Conservation (phyloP, 1,140 invertebrate genomes). For the Elymnias hypermnestra region DNA sequence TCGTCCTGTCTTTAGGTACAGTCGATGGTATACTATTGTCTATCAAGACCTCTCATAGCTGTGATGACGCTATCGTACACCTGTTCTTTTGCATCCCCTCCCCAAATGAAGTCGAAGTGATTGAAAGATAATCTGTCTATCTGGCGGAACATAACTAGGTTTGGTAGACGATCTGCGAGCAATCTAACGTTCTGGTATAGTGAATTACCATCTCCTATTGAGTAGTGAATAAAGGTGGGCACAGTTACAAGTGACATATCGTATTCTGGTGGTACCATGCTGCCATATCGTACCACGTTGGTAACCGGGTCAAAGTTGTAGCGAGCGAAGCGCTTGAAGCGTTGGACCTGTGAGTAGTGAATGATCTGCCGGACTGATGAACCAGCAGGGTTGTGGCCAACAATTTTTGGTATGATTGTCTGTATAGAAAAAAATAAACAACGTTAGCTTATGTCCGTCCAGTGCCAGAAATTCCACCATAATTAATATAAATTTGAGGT, state of each 20-base stretch:
- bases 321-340: slow-evolving; percentile 15
- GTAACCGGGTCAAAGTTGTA: slow-evolving; percentile 7
- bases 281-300: slow-evolving; percentile 12
- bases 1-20: too few species aligned
- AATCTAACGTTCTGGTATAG: slow-evolving; percentile 2
- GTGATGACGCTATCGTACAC: too few species aligned
- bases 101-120: slow-evolving; percentile 19
- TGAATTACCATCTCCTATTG: neutral
- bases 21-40: too few species aligned
- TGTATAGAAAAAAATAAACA: too few species aligned
- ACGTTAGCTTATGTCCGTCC: too few species aligned
- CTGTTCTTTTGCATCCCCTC: slow-evolving; percentile 8
- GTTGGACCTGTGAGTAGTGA: slow-evolving; percentile 16
- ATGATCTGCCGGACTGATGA: slow-evolving; percentile 9
- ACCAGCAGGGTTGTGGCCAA: slow-evolving; percentile 14
- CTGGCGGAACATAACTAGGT: neutral
- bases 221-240: slow-evolving; percentile 12
- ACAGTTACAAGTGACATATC: slow-evolving; percentile 2
- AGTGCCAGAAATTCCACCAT: too few species aligned
- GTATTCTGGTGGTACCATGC: slow-evolving; percentile 5
- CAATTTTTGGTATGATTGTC: slow-evolving; percentile 12
- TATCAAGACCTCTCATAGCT: too few species aligned
- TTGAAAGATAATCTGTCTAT: slow-evolving; percentile 4
- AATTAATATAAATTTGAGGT: too few species aligned
- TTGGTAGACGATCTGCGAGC: neutral